A percentile compares a stretch with the other conserved stretches of the same genome.
These are phyloP conservation scores for Ovis aries DNA, from an alignment of 2,113 vertebrate genomes.

Conservation along the genomic window ARS-UI_Ramb_v3.0 NC_056058.1:33200501-33201000, in stretches of 20 bases:
- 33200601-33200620: neutral
- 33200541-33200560: neutral
- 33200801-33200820: neutral
- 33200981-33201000: neutral
- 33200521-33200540: too few relatives aligned
- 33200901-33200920: neutral
- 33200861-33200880: neutral
- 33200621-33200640: too few relatives aligned
- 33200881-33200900: neutral
- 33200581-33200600: neutral
- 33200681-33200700: too few relatives aligned
- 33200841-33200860: neutral
- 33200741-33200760: neutral
- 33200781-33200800: neutral
- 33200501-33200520: neutral
- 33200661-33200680: too few relatives aligned
- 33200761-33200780: neutral
- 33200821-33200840: neutral
- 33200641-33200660: fast-evolving
- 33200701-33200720: neutral
- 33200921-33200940: neutral
- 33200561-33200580: neutral
- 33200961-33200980: neutral
- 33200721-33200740: fast-evolving
- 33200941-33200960: neutral